phyloP scores from a whole-genome alignment of 2,113 vertebrate genomes.

The Microcebus griseorufus region DNA sequence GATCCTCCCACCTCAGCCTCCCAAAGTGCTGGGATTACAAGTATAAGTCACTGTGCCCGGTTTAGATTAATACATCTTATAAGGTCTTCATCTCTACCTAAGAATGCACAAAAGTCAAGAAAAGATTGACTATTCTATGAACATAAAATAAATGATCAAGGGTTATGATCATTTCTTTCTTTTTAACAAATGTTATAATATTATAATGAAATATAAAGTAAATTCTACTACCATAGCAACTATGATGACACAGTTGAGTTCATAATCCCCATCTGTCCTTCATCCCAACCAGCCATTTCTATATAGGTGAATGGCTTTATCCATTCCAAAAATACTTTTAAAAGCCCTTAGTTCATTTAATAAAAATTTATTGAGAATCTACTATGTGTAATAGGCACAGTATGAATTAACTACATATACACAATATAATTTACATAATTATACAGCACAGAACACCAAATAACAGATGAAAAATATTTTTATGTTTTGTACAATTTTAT shows the following conservation, averaged over 20 bases:
- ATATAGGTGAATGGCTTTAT: background rate
- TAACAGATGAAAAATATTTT: background rate
- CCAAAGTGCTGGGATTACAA: too few relatives aligned
- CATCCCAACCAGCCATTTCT: background rate
- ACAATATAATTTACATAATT: slow-evolving; percentile 29
- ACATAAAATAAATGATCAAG: background rate
- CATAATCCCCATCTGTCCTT: background rate
- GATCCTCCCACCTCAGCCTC: too few relatives aligned
- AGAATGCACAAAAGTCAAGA: background rate
- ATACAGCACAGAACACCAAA: background rate
- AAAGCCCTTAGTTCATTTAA: background rate
- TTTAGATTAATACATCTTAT: background rate
- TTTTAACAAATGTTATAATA: background rate
- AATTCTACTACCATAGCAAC: background rate
- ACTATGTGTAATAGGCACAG: background rate
- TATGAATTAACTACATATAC: background rate
- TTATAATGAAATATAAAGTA: slow-evolving; percentile 21
- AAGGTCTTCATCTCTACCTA: background rate
- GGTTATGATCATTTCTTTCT: background rate
- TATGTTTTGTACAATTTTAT: slow-evolving; percentile 21
- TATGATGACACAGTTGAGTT: background rate
- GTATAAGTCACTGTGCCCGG: too few relatives aligned
- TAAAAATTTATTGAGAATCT: slow-evolving; percentile 26
- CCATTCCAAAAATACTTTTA: background rate
- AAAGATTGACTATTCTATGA: background rate